A percentile compares a stretch with the other conserved stretches of the same genome.
Evolutionary conservation across 2,888 invertebrate genomes (phyloP).

Genomic region (Hylaea fasciaria): DNA sequence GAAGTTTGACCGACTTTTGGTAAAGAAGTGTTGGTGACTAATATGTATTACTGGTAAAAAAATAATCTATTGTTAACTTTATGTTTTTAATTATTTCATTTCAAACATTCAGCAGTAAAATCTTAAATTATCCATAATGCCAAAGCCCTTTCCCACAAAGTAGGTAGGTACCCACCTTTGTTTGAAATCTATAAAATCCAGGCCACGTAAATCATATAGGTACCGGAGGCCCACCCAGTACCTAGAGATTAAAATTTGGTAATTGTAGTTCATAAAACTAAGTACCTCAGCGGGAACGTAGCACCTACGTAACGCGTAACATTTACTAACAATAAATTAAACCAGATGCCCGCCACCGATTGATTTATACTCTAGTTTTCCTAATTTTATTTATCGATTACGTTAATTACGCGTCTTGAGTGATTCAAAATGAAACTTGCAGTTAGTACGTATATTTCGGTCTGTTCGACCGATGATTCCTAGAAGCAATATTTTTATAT

Average conservation of each 20-base stretch:
- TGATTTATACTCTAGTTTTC: conserved; percentile 51
- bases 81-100: too few relatives aligned
- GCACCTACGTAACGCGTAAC: conserved; percentile 39
- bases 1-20: neutral
- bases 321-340: conserved; percentile 51
- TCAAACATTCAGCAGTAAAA: too few relatives aligned
- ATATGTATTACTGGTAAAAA: too few relatives aligned
- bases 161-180: neutral
- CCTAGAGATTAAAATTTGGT: conserved; percentile 34
- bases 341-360: conserved; percentile 55
- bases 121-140: too few relatives aligned
- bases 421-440: conserved; percentile 29
- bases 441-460: conserved; percentile 8
- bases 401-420: conserved; percentile 39
- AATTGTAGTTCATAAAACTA: conserved; percentile 40
- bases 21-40: too few relatives aligned
- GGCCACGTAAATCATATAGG: conserved; percentile 31
- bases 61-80: too few relatives aligned
- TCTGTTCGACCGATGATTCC: conserved; percentile 17
- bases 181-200: conserved; percentile 25
- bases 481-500: conserved; percentile 22
- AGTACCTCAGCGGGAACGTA: conserved; percentile 31
- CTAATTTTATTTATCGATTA: conserved; percentile 44
- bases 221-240: too few relatives aligned
- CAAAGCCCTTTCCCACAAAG: neutral